phyloP scores from a whole-genome alignment of 2,113 vertebrate genomes.

The Euleptes europaea region DNA sequence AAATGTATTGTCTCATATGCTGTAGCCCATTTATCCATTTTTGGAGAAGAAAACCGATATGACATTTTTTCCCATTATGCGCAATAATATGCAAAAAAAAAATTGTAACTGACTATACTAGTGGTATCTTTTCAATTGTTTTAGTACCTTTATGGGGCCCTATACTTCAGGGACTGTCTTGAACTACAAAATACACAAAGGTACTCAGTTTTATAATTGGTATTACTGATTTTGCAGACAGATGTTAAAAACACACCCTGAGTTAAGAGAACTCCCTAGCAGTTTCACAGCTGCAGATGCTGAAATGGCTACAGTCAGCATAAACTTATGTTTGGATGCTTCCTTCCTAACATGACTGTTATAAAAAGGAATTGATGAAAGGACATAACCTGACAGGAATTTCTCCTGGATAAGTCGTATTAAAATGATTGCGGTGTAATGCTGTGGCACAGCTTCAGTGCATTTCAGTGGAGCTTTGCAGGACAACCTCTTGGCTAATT shows the following conservation, averaged over 20 bases:
- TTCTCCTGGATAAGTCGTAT: neutral
- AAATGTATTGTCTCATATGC: slow-evolving; percentile 51
- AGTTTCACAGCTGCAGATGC: slow-evolving; percentile 68
- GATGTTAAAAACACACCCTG: slow-evolving; percentile 58
- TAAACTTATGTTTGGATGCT: slow-evolving; percentile 55
- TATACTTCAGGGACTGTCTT: slow-evolving; percentile 51
- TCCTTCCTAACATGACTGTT: slow-evolving; percentile 58
- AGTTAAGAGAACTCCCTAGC: slow-evolving; percentile 59
- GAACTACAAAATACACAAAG: slow-evolving; percentile 41
- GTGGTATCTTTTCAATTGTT: slow-evolving; percentile 33
- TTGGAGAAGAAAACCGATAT: neutral
- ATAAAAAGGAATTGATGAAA: slow-evolving; percentile 8
- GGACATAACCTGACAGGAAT: neutral
- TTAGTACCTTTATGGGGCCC: slow-evolving; percentile 32
- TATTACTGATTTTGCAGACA: slow-evolving; percentile 63
- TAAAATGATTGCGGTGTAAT: slow-evolving; percentile 53
- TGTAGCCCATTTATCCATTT: slow-evolving; percentile 56
- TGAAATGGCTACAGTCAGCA: slow-evolving; percentile 48
- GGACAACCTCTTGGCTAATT: neutral
- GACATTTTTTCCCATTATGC: slow-evolving; percentile 35
- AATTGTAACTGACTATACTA: slow-evolving; percentile 29
- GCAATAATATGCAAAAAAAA: slow-evolving; percentile 22
- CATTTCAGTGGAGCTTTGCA: slow-evolving; percentile 35
- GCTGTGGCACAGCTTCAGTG: slow-evolving; percentile 50
- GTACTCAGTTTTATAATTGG: slow-evolving; percentile 44